Evolutionary conservation across 1,140 invertebrate genomes (phyloP).

Genomic region (Paracyclopina nana): DNA sequence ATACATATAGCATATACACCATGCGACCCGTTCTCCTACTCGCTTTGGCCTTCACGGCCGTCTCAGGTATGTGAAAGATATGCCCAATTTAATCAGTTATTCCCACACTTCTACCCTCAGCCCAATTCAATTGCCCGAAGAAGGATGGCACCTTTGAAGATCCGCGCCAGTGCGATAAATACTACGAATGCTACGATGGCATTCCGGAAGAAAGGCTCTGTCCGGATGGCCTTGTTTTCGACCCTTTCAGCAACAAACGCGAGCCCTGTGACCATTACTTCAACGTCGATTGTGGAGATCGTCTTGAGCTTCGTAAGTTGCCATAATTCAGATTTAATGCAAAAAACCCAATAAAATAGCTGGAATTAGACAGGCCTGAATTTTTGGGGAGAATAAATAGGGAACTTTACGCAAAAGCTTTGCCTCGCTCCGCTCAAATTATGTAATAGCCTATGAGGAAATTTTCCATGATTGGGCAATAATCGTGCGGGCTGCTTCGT

Average conservation of each 20-base stretch:
- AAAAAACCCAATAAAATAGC: too few species aligned
- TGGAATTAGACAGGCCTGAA: too few species aligned
- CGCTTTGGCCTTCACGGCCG: background rate
- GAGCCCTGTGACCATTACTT: conserved; percentile 69
- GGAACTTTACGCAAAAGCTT: too few species aligned
- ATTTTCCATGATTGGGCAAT: too few species aligned
- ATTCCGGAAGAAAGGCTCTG: conserved; percentile 46
- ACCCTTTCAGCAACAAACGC: conserved; percentile 52
- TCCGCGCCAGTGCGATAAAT: conserved; percentile 54
- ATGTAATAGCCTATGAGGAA: too few species aligned
- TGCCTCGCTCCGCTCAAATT: too few species aligned
- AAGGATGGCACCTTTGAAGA: conserved; percentile 53
- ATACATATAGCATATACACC: background rate
- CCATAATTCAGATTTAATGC: too few species aligned
- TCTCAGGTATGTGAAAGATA: background rate
- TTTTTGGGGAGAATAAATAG: too few species aligned
- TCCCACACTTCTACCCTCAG: background rate
- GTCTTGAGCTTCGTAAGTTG: conserved; percentile 61
- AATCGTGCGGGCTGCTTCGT: too few species aligned
- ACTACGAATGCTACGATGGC: conserved; percentile 49
- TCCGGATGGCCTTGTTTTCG: conserved; percentile 58
- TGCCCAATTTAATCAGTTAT: background rate
- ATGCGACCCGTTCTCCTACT: background rate
- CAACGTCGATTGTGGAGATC: conserved; percentile 55
- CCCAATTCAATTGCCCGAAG: conserved; percentile 43